These are phyloP conservation scores for Myiotriccus ornatus DNA, from an alignment of 2,797 vertebrate species.

Conservation along the genomic window DNA sequence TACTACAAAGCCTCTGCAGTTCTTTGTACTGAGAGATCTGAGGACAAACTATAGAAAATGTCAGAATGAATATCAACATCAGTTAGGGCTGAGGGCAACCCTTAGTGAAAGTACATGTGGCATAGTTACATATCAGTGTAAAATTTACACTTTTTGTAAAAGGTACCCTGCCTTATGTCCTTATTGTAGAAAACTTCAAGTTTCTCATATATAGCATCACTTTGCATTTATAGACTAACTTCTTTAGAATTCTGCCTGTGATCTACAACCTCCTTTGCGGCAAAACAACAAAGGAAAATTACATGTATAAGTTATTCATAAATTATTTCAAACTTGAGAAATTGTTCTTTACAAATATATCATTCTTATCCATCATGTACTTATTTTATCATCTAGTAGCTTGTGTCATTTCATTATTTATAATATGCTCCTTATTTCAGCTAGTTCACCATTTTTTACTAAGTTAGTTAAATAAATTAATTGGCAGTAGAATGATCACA, in stretches of 20 bases:
- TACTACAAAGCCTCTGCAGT: background rate
- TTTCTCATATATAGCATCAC: background rate
- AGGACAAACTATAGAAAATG: background rate
- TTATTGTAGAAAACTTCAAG: background rate
- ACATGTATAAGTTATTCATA: background rate
- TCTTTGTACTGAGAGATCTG: background rate
- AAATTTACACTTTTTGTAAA: background rate
- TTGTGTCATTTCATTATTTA: background rate
- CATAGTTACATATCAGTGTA: background rate
- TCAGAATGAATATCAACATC: background rate
- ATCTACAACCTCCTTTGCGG: background rate
- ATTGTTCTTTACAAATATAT: background rate
- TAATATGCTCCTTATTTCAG: background rate
- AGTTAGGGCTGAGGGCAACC: background rate
- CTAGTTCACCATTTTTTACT: background rate
- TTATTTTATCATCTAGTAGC: background rate
- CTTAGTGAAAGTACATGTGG: background rate
- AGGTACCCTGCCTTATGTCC: background rate
- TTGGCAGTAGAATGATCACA: background rate
- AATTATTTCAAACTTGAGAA: background rate
- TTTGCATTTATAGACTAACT: background rate
- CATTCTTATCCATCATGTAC: background rate
- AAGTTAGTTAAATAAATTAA: background rate
- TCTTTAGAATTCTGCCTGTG: background rate
- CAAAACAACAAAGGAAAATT: background rate